Conservation (phyloP, 2,888 invertebrate genomes). For the Flexamia atlantica region DNA sequence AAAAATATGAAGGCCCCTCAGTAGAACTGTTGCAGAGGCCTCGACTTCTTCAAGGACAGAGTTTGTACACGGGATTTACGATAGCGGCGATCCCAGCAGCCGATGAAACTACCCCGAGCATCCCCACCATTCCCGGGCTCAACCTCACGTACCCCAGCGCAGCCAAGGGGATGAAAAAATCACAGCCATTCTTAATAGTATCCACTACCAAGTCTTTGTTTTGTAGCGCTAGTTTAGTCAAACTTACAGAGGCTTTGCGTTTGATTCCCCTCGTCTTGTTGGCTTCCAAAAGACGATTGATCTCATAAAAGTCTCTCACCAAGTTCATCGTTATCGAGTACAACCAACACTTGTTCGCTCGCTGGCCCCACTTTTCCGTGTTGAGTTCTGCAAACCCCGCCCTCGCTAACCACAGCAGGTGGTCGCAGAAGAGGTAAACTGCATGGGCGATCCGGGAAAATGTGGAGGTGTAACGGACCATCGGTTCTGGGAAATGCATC, state of each 20-base stretch:
- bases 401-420: constrained; percentile 90
- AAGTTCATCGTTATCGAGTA: constrained; percentile 89
- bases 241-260: constrained; percentile 10
- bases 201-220: constrained; percentile 87
- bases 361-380: constrained; percentile 85
- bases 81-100: constrained; percentile 87
- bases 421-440: constrained; percentile 89
- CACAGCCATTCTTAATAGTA: constrained; percentile 91
- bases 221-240: constrained; percentile 40
- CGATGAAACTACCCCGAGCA: constrained; percentile 89
- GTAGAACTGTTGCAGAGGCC: constrained; percentile 15
- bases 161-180: constrained; percentile 91
- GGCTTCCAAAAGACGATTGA: constrained; percentile 80
- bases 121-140: constrained; percentile 87
- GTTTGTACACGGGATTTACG: constrained; percentile 87
- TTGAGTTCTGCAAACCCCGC: constrained; percentile 83
- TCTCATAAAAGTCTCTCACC: constrained; percentile 91
- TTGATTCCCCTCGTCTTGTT: constrained; percentile 72
- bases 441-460: constrained; percentile 89
- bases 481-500: constrained; percentile 84
- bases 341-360: constrained; percentile 91
- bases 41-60: constrained; percentile 77
- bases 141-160: constrained; percentile 88
- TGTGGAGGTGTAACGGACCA: constrained; percentile 84
- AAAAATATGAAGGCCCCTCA: constrained; percentile 12